phyloP scores from a whole-genome alignment of 2,888 invertebrate species.

The Polydrusus tereticollis region DNA sequence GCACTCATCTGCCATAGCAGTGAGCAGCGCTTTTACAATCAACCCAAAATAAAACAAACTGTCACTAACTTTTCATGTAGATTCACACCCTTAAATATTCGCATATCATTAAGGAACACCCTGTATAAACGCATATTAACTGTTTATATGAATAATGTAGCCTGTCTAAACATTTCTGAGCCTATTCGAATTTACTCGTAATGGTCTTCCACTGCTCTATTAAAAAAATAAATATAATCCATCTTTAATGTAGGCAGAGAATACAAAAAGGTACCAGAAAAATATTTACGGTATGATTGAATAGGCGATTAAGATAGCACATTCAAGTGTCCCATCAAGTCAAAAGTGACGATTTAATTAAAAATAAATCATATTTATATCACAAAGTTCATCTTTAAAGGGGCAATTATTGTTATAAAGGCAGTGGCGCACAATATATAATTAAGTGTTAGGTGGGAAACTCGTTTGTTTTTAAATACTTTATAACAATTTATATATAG shows the following conservation, averaged over 20 bases:
- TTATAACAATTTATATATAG: too few relatives aligned
- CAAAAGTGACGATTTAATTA: constrained; percentile 45
- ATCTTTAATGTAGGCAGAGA: constrained; percentile 10
- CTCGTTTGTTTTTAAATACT: too few relatives aligned
- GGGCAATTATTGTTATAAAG: constrained; percentile 12
- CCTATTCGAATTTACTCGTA: background rate
- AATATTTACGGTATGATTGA: constrained; percentile 37
- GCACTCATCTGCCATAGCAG: too few relatives aligned
- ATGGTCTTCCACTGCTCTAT: background rate
- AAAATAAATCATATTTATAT: constrained; percentile 44
- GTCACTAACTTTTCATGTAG: too few relatives aligned
- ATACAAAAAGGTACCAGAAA: constrained; percentile 20
- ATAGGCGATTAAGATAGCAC: constrained; percentile 43
- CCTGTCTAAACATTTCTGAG: background rate
- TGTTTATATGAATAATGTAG: too few relatives aligned
- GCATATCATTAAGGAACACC: too few relatives aligned
- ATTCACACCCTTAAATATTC: too few relatives aligned
- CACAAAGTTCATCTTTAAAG: constrained; percentile 31
- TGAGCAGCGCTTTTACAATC: too few relatives aligned
- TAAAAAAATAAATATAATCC: constrained; percentile 5
- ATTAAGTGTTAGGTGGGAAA: background rate
- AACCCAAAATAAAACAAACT: too few relatives aligned
- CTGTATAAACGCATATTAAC: too few relatives aligned
- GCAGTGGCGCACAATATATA: background rate
- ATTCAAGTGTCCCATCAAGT: constrained; percentile 42